Base-by-base conservation (phyloP, 2,888 invertebrate genomes). In the Pterostichus madidus region DNA sequence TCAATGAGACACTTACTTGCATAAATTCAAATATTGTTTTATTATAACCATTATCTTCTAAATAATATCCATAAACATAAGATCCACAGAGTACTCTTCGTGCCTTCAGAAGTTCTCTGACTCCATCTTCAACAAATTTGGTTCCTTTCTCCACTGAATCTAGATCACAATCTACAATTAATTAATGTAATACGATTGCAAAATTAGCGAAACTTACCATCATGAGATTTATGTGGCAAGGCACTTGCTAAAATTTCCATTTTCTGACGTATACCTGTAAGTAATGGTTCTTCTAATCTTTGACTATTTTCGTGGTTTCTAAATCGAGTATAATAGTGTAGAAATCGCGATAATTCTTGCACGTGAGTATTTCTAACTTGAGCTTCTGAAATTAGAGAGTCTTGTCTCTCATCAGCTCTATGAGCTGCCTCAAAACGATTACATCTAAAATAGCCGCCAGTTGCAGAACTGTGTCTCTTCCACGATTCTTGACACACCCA, bases 401-500 rank as follows among this genome's bases (percentile, higher is more conserved):
- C 93, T 84, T 92, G 91, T 85, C 92, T 91, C 85, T 93, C 93
- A 84, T 93, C 93, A 11, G 93, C 93, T 86, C 92, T 93, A 86
- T 92, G 91, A 8, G 92, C 92, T 5, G 93, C 93, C 87, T 94
- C 94, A 87, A 93, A 93, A 35, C 94, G 88, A 84, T 90, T 90
- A 84, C 90, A 90, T 8, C 94, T 91, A 87, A 94, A 94, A 87
- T 94, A 94, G 2, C 94, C 94, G 1, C 94, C 94, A 0, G 94
- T 94, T 2, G 93, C 93, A 0, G 93, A 93, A 86, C 93, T 93
- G 88, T 94, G 94, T 75, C 93, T 91, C 88, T 94, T 94, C 94
- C 94, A 94, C 24, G 92, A 92, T 87, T 94, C 94, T 87, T 94
- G 91, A 86, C 94, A 94, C 44, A 94, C 93, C 94, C 94, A 94